These are phyloP conservation scores for Vanessa tameamea DNA, from an alignment of 1,140 invertebrate genomes.

Conservation along the genomic window DNA sequence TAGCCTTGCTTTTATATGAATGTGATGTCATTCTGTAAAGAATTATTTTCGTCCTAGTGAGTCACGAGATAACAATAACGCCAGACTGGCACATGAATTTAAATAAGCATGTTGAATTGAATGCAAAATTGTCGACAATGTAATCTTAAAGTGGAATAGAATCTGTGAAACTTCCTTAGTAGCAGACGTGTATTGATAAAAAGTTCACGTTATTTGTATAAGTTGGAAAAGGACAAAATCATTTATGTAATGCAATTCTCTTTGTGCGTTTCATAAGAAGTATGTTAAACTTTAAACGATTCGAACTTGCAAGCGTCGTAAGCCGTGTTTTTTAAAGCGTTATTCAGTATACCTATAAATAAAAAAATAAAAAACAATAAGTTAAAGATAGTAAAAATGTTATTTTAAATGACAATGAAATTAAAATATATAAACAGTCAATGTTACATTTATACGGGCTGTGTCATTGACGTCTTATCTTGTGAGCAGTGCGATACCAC, in stretches of 20 bases:
- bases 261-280: constrained; percentile 7
- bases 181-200: background rate
- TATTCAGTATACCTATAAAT: background rate
- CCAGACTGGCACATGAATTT: constrained; percentile 16
- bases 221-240: constrained; percentile 17
- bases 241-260: constrained; percentile 12
- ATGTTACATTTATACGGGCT: constrained; percentile 17
- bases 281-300: constrained; percentile 1
- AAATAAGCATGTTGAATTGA: constrained; percentile 18
- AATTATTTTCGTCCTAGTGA: constrained; percentile 24
- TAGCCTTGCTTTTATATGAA: constrained; percentile 1
- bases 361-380: background rate
- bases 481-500: constrained; percentile 19
- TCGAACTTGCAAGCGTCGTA: background rate
- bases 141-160: background rate
- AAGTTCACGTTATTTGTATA: constrained; percentile 6
- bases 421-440: constrained; percentile 16
- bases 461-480: constrained; percentile 21
- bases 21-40: constrained; percentile 12
- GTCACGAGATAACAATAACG: constrained; percentile 14
- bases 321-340: background rate
- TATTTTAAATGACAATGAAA: constrained; percentile 17
- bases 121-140: constrained; percentile 12
- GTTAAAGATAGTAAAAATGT: background rate
- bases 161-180: background rate